Evolutionary conservation across 2,888 invertebrate genomes (phyloP).

Genomic region (Oxystoma pomonae): DNA sequence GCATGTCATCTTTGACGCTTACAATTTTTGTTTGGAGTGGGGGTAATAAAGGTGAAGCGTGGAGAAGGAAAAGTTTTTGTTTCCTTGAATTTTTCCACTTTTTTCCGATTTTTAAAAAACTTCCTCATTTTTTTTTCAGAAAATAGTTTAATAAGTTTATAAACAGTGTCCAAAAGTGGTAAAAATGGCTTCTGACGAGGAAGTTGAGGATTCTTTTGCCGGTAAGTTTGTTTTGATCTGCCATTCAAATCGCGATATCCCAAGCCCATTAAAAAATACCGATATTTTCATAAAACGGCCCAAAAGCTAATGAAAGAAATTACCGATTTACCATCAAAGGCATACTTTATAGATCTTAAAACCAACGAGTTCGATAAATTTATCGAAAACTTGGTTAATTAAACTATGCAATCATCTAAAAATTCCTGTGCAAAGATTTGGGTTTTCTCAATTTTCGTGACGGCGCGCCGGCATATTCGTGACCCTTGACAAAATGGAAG

Average conservation of each 20-base stretch:
- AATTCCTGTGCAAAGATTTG: slow-evolving; percentile 40
- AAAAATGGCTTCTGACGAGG: slow-evolving; percentile 81
- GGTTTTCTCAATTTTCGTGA: slow-evolving; percentile 53
- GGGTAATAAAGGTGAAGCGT: slow-evolving; percentile 13
- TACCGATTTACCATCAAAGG: not conserved
- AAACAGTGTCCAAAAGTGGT: slow-evolving; percentile 57
- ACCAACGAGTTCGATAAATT: not conserved
- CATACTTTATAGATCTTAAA: not conserved
- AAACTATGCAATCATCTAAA: slow-evolving; percentile 40
- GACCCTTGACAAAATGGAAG: slow-evolving; percentile 77
- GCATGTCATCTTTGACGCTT: slow-evolving; percentile 8
- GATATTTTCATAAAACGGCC: slow-evolving; percentile 19
- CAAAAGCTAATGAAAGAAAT: not conserved
- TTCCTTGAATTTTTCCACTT: slow-evolving; percentile 11
- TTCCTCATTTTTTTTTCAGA: slow-evolving; percentile 17
- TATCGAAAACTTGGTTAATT: slow-evolving; percentile 36
- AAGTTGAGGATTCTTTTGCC: slow-evolving; percentile 81
- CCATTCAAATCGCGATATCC: slow-evolving; percentile 1
- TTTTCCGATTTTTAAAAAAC: slow-evolving; percentile 13
- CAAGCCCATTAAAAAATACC: slow-evolving; percentile 17
- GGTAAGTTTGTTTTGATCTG: slow-evolving; percentile 59
- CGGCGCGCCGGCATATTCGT: slow-evolving; percentile 63
- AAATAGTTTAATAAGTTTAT: slow-evolving; percentile 17
- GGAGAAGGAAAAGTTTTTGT: slow-evolving; percentile 8
- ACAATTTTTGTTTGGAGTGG: slow-evolving; percentile 3